These are phyloP conservation scores for Nomada ferruginata DNA, from an alignment of 2,888 invertebrate genomes.

Conservation along the genomic window DNA sequence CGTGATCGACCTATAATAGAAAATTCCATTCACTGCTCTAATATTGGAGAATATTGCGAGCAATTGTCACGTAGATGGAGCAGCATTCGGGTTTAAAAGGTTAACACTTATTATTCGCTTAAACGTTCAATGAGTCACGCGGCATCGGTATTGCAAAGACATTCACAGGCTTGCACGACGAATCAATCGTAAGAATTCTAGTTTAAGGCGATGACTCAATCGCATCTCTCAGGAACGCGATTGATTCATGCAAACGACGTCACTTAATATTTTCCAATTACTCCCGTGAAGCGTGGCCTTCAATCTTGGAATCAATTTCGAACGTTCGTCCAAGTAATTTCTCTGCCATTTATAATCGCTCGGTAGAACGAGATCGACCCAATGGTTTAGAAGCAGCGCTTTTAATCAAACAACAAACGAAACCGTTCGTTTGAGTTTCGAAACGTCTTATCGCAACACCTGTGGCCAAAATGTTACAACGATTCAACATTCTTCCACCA, in stretches of 20 bases:
- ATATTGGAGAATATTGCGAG: constrained; percentile 13
- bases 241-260: neutral
- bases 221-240: neutral
- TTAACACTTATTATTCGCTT: constrained; percentile 37
- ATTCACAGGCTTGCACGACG: neutral
- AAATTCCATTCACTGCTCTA: neutral
- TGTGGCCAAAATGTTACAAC: constrained; percentile 42
- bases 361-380: constrained; percentile 33
- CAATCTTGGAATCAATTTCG: neutral
- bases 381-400: constrained; percentile 18
- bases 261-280: neutral
- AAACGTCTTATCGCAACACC: constrained; percentile 65
- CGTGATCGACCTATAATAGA: neutral
- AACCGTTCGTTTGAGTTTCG: constrained; percentile 61
- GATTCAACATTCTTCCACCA: constrained; percentile 32
- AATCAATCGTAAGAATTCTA: constrained; percentile 8
- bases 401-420: constrained; percentile 53
- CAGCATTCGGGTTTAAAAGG: constrained; percentile 36
- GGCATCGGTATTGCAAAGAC: neutral
- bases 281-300: neutral
- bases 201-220: constrained; percentile 37
- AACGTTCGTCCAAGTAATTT: neutral
- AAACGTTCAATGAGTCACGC: constrained; percentile 37
- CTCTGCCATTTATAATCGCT: neutral
- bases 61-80: constrained; percentile 37